Evolutionary conservation across 2,888 invertebrate species (phyloP).

Genomic region (Rhaphigaster nebulosa): DNA sequence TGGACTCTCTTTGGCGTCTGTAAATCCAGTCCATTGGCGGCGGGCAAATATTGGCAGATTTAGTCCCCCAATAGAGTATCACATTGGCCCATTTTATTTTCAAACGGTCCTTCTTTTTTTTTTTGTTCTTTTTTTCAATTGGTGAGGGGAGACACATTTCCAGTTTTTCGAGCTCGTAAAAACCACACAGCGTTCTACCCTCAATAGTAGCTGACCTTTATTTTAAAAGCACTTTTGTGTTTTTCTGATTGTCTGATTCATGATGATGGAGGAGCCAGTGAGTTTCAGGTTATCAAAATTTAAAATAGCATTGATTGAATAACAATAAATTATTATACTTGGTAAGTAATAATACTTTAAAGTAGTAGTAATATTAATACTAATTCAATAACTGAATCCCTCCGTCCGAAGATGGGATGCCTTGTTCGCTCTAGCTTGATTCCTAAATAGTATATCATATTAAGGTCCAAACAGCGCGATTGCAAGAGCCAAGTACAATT

Average conservation of each 20-base stretch:
- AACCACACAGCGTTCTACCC: background rate
- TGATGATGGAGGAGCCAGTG: background rate
- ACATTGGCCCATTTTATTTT: background rate
- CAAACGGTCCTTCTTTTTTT: background rate
- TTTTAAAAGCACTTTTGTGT: background rate
- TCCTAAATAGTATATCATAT: too few species aligned
- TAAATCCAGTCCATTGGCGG: background rate
- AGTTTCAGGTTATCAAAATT: background rate
- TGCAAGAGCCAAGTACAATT: too few species aligned
- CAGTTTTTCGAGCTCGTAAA: background rate
- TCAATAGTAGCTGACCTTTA: background rate
- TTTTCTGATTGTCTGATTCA: background rate
- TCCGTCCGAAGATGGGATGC: too few species aligned
- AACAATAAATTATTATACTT: background rate
- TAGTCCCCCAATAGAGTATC: background rate
- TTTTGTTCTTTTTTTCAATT: background rate
- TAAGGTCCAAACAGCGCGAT: too few species aligned
- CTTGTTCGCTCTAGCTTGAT: too few species aligned
- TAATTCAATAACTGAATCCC: too few species aligned
- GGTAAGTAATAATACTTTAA: background rate
- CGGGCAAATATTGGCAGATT: background rate
- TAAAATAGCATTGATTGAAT: background rate
- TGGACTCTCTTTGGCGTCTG: background rate
- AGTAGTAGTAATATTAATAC: too few species aligned
- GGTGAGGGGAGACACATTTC: background rate